Percentiles rank a stretch among this genome's conserved stretches.
These are phyloP conservation scores for Dascillus cervinus DNA, from an alignment of 2,888 invertebrate genomes.

Conservation along the genomic window DNA sequence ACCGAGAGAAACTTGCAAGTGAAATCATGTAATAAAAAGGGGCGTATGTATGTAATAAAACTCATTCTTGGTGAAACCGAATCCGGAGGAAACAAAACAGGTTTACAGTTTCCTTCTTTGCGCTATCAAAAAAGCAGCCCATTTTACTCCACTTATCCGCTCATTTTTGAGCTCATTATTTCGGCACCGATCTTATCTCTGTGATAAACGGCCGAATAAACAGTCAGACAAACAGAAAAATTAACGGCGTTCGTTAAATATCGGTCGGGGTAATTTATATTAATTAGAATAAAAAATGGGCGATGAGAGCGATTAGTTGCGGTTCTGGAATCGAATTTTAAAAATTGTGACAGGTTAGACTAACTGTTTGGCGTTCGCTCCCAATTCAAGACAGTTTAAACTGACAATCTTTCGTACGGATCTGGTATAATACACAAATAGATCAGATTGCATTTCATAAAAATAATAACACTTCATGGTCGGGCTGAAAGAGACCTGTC, in stretches of 20 bases:
- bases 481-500: slow-evolving; percentile 10
- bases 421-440: slow-evolving; percentile 3
- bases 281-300: not conserved
- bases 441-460: slow-evolving; percentile 5
- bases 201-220: too few relatives aligned
- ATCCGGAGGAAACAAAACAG: not conserved
- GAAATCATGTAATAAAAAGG: too few relatives aligned
- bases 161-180: too few relatives aligned
- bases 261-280: not conserved
- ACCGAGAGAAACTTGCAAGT: not conserved
- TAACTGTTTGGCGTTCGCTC: not conserved
- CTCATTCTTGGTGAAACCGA: not conserved
- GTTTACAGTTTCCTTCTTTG: not conserved
- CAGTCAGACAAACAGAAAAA: too few relatives aligned
- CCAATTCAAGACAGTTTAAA: not conserved
- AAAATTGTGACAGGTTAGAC: not conserved
- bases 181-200: too few relatives aligned
- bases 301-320: not conserved
- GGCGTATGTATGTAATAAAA: not conserved
- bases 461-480: slow-evolving; percentile 13
- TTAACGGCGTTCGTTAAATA: too few relatives aligned
- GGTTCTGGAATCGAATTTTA: too few relatives aligned
- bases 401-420: slow-evolving; percentile 4
- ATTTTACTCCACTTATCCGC: too few relatives aligned
- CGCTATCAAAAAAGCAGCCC: not conserved